A percentile compares a stretch with the other conserved stretches of the same genome.
phyloP scores from a whole-genome alignment of 2,797 vertebrate species.

The Tolypeutes matacus region DNA sequence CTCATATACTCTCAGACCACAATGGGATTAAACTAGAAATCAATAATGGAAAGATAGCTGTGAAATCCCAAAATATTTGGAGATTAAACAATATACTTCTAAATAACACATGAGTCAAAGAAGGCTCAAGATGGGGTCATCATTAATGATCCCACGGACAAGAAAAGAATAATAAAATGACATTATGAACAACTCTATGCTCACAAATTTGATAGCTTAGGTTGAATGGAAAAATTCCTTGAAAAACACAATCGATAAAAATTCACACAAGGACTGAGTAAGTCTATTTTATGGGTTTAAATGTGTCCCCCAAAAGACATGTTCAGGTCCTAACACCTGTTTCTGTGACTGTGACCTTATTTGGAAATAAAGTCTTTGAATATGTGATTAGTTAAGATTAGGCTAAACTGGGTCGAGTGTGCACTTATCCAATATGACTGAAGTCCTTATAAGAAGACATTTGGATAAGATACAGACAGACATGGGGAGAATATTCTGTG shows the following conservation, averaged over 20 bases:
- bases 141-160: background rate
- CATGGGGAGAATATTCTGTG: too few relatives aligned
- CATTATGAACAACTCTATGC: background rate
- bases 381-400: too few relatives aligned
- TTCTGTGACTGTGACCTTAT: too few relatives aligned
- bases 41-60: slow-evolving; percentile 13
- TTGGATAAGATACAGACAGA: too few relatives aligned
- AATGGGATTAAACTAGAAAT: background rate
- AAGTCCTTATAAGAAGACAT: too few relatives aligned
- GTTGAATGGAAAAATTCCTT: slow-evolving; percentile 24
- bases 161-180: background rate
- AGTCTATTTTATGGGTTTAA: too few relatives aligned
- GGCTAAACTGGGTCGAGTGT: too few relatives aligned
- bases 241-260: slow-evolving; percentile 29
- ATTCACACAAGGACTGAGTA: background rate
- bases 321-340: too few relatives aligned
- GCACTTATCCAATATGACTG: too few relatives aligned
- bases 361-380: too few relatives aligned
- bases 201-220: background rate
- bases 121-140: background rate
- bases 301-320: too few relatives aligned
- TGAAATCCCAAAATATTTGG: background rate
- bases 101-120: background rate
- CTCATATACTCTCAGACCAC: background rate
- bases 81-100: background rate